Evolutionary conservation across 2,888 invertebrate genomes (phyloP), one percentile per base, ranked within the genome.

Genomic region (Frankliniella intonsa): DNA sequence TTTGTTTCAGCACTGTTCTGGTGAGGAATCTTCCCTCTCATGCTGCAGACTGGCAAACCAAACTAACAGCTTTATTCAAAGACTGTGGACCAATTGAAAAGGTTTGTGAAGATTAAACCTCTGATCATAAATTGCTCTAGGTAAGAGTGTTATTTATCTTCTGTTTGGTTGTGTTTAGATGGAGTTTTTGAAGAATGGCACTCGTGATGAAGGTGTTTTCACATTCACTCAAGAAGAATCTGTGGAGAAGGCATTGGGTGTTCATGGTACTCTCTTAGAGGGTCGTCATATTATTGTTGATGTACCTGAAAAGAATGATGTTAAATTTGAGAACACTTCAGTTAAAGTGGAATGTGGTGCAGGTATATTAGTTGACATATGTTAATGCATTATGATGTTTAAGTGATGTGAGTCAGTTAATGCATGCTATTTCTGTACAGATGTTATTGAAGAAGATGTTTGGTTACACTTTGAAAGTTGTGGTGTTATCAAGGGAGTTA

Each of bases 21-120:
- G 69, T 76, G 69, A 76, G 69, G 69, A 76, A 76, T 76, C 69
- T 76, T 76, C 69, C 69, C 25, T 76, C 69, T 25, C 69, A 76
- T 76, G 69, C 69, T 22, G 69, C 69, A 25, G 69, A 76, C n/a
- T 76, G 69, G 69, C 69, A 76, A 76, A 76, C 69, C 25, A 76
- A 76, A 25, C 25, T 76, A 10, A 76, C 69, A 25, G 69, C 69
- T 11, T 10, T 76, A 12, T 76, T 76, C 69, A 76, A 76, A 12
- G 69, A 76, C 69, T 76, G 69, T 25, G 69, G 69, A 25, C 69
- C 69, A 22, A 76, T 76, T 22, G 69, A 76, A 25, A 76, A 76
- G 69, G 69, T 76, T 25, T 22, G 25, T 76, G 0, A 10, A 76
- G 10, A 5, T 38, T 38, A 38, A 38, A 38, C 5, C 38, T 38